Conservation (phyloP, 2,113 vertebrate species). For the Albula goreensis region DNA sequence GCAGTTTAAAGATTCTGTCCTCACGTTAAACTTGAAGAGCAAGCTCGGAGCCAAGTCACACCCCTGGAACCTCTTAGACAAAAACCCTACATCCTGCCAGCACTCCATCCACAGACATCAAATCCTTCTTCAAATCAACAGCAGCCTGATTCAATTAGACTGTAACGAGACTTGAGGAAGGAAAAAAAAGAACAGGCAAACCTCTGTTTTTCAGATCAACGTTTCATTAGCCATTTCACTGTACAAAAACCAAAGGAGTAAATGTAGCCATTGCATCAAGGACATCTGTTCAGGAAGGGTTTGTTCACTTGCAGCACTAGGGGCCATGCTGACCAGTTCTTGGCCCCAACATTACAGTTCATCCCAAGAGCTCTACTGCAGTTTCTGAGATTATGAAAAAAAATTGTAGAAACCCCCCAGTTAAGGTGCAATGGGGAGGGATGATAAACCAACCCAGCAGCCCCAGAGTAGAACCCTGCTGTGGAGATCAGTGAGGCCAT, state of each 20-base stretch:
- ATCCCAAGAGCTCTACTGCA: neutral
- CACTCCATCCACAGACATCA: constrained; percentile 28
- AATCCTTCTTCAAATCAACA: constrained; percentile 33
- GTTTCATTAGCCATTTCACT: constrained; percentile 25
- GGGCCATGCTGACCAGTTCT: neutral
- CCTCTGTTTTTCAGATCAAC: neutral
- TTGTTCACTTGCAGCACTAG: neutral
- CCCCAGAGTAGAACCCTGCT: neutral
- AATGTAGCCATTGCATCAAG: constrained; percentile 19
- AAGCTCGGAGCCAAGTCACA: constrained; percentile 13
- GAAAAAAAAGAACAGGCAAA: constrained; percentile 22
- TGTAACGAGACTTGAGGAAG: constrained; percentile 24
- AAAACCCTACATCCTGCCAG: constrained; percentile 25
- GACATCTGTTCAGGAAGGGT: neutral
- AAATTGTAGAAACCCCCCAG: neutral
- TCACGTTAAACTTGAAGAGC: constrained; percentile 4
- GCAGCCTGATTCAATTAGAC: constrained; percentile 33
- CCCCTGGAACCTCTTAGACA: constrained; percentile 19
- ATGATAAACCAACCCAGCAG: neutral
- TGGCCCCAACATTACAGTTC: neutral
- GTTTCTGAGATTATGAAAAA: neutral
- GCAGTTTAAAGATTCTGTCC: constrained; percentile 12
- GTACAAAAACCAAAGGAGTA: constrained; percentile 16
- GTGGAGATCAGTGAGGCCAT: neutral
- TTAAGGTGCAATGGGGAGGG: neutral